Evolutionary conservation across 1,140 invertebrate genomes (phyloP).

Genomic region (Scylla paramamosain): DNA sequence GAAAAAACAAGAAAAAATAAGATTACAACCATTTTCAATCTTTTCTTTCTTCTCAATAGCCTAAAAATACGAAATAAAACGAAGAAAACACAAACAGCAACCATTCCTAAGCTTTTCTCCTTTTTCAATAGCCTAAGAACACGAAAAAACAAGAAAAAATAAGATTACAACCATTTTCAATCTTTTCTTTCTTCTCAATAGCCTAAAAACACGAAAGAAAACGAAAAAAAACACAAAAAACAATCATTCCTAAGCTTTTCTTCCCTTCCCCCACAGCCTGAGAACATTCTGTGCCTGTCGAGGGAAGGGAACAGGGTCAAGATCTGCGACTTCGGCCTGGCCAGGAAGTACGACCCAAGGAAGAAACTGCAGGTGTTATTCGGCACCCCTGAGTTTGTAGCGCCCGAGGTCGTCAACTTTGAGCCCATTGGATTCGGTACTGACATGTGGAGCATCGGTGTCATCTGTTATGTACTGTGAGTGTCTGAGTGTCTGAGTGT

Average conservation of each 20-base stretch:
- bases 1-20: too few relatives aligned
- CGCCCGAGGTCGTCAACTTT: constrained; percentile 99
- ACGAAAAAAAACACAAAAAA: too few relatives aligned
- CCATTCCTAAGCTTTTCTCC: too few relatives aligned
- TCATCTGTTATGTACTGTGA: constrained; percentile 99
- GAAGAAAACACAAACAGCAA: too few relatives aligned
- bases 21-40: too few relatives aligned
- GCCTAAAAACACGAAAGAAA: too few relatives aligned
- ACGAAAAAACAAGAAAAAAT: too few relatives aligned
- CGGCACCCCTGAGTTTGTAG: constrained; percentile 99
- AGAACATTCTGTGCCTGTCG: constrained; percentile 97
- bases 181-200: too few relatives aligned
- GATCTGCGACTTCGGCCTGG: constrained; percentile 98
- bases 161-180: too few relatives aligned
- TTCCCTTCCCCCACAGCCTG: constrained; percentile 86
- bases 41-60: too few relatives aligned
- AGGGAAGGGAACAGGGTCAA: constrained; percentile 98
- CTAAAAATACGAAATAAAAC: too few relatives aligned
- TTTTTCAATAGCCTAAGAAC: too few relatives aligned
- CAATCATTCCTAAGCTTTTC: neutral
- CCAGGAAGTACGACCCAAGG: constrained; percentile 93
- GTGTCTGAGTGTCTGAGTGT: constrained; percentile 79
- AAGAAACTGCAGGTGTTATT: constrained; percentile 96
- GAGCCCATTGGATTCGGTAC: constrained; percentile 96
- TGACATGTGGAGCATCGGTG: constrained; percentile 99